phyloP scores from a whole-genome alignment of 2,797 vertebrate species.

The Valencia hispanica region DNA sequence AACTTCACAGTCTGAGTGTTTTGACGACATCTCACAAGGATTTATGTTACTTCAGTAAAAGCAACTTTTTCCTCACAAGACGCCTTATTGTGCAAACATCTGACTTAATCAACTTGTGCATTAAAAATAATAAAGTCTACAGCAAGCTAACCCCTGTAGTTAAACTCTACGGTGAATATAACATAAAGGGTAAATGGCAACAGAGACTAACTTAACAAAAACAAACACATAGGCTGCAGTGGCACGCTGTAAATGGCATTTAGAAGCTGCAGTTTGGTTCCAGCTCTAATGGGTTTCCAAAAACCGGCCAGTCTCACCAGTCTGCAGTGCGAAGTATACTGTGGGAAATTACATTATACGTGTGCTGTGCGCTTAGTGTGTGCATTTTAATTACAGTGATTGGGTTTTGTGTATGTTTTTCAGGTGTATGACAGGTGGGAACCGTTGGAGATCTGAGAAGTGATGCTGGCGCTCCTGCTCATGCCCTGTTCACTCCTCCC shows the following conservation, averaged over 20 bases:
- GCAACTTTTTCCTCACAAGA: not conserved
- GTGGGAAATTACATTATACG: constrained; percentile 14
- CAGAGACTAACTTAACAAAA: constrained; percentile 45
- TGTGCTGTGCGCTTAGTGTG: constrained; percentile 36
- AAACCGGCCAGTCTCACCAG: constrained; percentile 39
- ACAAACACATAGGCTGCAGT: constrained; percentile 31
- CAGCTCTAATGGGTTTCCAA: constrained; percentile 64
- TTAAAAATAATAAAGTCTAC: constrained; percentile 17
- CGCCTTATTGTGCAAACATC: constrained; percentile 7
- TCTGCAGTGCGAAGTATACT: constrained; percentile 23
- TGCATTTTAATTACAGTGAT: constrained; percentile 39
- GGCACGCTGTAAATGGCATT: constrained; percentile 23
- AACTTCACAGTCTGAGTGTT: not conserved
- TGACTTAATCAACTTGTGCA: not conserved
- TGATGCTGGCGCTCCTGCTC: constrained; percentile 99
- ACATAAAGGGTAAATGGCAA: constrained; percentile 46
- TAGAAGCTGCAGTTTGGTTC: constrained; percentile 23
- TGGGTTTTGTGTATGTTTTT: constrained; percentile 41
- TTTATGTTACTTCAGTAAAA: constrained; percentile 1
- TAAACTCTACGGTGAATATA: constrained; percentile 13
- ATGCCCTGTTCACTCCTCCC: constrained; percentile 97
- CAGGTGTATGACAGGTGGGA: constrained; percentile 99
- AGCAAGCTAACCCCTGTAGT: constrained; percentile 18
- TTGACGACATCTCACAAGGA: constrained; percentile 14
- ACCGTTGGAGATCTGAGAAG: constrained; percentile 99